Percentiles rank a stretch among this genome's conserved stretches.
phyloP scores from a whole-genome alignment of 1,140 invertebrate species.

The Phortica variegata region DNA sequence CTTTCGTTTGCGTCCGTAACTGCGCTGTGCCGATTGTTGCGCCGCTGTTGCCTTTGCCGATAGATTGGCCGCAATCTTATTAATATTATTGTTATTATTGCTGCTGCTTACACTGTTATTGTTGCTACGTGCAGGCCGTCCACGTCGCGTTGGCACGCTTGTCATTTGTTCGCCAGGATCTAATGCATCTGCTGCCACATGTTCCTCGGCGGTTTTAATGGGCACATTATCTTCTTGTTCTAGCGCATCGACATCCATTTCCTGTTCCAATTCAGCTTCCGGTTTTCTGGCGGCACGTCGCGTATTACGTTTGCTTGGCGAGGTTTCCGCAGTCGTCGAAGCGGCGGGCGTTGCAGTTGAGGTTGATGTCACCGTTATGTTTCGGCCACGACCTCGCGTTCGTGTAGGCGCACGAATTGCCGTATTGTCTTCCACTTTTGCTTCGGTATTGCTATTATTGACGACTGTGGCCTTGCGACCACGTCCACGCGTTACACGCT shows the following conservation, averaged over 20 bases:
- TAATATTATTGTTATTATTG: slow-evolving; percentile 46
- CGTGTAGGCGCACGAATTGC: background rate
- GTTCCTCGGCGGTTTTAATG: background rate
- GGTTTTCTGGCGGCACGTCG: slow-evolving; percentile 5
- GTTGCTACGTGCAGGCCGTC: slow-evolving; percentile 33
- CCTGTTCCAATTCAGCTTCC: background rate
- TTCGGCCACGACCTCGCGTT: slow-evolving; percentile 10
- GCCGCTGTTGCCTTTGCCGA: slow-evolving; percentile 42
- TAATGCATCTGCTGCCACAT: background rate
- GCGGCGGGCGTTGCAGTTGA: background rate
- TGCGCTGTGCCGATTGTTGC: slow-evolving; percentile 20
- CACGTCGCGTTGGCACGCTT: slow-evolving; percentile 24
- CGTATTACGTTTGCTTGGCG: slow-evolving; percentile 6
- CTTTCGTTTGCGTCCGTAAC: slow-evolving; percentile 49
- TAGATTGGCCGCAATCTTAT: slow-evolving; percentile 45
- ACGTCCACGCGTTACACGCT: slow-evolving; percentile 35
- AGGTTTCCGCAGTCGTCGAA: background rate
- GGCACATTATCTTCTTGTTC: slow-evolving; percentile 1
- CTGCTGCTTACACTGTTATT: slow-evolving; percentile 35
- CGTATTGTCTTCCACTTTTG: slow-evolving; percentile 6
- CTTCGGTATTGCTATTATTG: background rate
- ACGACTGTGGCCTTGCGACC: slow-evolving; percentile 5
- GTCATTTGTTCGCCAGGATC: slow-evolving; percentile 1
- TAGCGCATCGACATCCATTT: slow-evolving; percentile 20
- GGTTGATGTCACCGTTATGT: slow-evolving; percentile 3